phyloP scores from a whole-genome alignment of 1,140 invertebrate genomes.

The Drosophila suzukii region DNA sequence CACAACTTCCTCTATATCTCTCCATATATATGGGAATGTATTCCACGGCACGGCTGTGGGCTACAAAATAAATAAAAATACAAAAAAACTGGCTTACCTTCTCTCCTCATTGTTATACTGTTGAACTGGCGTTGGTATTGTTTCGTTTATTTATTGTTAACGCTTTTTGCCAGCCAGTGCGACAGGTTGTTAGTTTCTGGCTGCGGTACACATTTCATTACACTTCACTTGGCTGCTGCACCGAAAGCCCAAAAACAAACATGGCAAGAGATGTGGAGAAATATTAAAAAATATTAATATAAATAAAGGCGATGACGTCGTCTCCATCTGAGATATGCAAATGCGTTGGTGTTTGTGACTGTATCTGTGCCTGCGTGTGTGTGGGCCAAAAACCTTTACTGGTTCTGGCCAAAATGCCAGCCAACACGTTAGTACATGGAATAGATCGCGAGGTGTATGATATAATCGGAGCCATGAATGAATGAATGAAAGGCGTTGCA shows the following conservation, averaged over 20 bases:
- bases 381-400: conserved; percentile 59
- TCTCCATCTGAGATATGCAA: conserved; percentile 37
- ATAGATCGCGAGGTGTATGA: conserved; percentile 46
- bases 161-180: conserved; percentile 73
- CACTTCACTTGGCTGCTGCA: conserved; percentile 57
- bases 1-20: conserved; percentile 16
- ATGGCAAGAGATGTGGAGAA: conserved; percentile 4
- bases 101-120: conserved; percentile 81
- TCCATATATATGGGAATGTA: conserved; percentile 25
- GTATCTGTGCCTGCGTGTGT: conserved; percentile 5
- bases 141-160: conserved; percentile 80
- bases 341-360: conserved; percentile 23
- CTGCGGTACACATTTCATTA: conserved; percentile 74
- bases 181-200: conserved; percentile 77
- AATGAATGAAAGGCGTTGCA: conserved; percentile 71
- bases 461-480: conserved; percentile 70
- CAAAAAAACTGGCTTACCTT: conserved; percentile 82
- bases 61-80: conserved; percentile 55
- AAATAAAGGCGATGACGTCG: conserved; percentile 60
- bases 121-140: conserved; percentile 65
- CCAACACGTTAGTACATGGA: conserved; percentile 58
- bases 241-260: conserved; percentile 37
- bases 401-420: conserved; percentile 74
- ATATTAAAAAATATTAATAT: conserved; percentile 33
- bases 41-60: conserved; percentile 54